These are phyloP conservation scores for Stomatorhinus walkeri DNA, from an alignment of 2,797 vertebrate genomes.

Conservation along the genomic window DNA sequence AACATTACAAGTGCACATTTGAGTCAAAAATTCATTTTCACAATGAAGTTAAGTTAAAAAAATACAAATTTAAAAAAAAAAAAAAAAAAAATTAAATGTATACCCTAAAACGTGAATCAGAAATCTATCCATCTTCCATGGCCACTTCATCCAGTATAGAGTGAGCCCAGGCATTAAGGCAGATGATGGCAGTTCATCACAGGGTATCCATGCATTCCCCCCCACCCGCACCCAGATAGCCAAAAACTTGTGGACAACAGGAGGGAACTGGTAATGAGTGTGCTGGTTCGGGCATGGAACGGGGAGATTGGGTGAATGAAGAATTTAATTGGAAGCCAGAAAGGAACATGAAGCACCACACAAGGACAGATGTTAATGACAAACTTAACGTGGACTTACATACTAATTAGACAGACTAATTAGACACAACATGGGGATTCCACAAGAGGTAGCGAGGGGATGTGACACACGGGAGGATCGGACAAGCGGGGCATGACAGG, in stretches of 20 bases:
- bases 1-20: background rate
- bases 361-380: no score
- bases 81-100: background rate
- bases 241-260: background rate
- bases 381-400: no score
- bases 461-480: no score
- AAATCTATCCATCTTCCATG: background rate
- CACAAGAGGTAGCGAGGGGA: no score
- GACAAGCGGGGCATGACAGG: no score
- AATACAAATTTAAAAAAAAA: background rate
- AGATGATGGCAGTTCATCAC: background rate
- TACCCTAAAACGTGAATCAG: background rate
- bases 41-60: background rate
- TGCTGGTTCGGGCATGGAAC: background rate
- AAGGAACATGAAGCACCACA: no score
- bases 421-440: no score
- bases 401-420: no score
- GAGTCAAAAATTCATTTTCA: background rate
- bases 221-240: background rate
- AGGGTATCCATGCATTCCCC: background rate
- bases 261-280: background rate
- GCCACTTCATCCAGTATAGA: background rate
- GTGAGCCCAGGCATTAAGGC: background rate
- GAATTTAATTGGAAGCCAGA: no score
- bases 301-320: background rate